phyloP scores from a whole-genome alignment of 2,888 invertebrate species.

The Ellobium chinense region DNA sequence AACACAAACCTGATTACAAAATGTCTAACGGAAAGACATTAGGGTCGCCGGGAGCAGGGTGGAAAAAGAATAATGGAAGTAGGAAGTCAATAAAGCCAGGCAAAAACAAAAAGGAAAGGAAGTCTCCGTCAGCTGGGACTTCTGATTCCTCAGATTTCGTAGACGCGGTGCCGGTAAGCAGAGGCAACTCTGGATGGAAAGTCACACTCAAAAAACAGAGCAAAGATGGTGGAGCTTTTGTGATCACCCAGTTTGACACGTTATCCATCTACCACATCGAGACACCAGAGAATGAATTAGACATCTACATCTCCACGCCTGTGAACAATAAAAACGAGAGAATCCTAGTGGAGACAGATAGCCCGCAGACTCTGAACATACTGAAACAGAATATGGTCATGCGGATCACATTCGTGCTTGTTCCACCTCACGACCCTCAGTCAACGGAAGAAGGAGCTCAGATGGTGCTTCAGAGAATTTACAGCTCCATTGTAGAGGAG shows the following conservation, averaged over 20 bases:
- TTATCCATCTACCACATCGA: background rate
- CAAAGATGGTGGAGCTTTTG: background rate
- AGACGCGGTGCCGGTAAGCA: too few relatives aligned
- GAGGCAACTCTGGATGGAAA: too few relatives aligned
- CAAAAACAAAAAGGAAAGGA: too few relatives aligned
- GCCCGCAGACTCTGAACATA: background rate
- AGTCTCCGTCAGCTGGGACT: too few relatives aligned
- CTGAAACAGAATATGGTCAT: conserved; percentile 28
- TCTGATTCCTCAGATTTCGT: too few relatives aligned
- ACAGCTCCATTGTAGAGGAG: conserved; percentile 53
- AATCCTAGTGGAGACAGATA: background rate
- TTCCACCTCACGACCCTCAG: conserved; percentile 54
- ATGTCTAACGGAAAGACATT: too few relatives aligned
- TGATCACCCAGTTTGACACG: background rate
- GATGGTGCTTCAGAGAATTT: conserved; percentile 58
- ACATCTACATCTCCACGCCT: conserved; percentile 23
- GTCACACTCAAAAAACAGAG: too few relatives aligned
- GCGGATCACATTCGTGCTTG: conserved; percentile 60
- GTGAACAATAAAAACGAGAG: conserved; percentile 27
- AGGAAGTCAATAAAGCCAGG: too few relatives aligned
- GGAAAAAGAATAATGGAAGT: too few relatives aligned
- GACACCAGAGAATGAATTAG: background rate
- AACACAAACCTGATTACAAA: too few relatives aligned
- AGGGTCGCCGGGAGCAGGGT: too few relatives aligned
- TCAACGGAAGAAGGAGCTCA: conserved; percentile 53